A percentile compares a stretch with the other conserved stretches of the same genome.
Evolutionary conservation across 2,888 invertebrate species (phyloP).

Genomic region (Blomia tropicalis): DNA sequence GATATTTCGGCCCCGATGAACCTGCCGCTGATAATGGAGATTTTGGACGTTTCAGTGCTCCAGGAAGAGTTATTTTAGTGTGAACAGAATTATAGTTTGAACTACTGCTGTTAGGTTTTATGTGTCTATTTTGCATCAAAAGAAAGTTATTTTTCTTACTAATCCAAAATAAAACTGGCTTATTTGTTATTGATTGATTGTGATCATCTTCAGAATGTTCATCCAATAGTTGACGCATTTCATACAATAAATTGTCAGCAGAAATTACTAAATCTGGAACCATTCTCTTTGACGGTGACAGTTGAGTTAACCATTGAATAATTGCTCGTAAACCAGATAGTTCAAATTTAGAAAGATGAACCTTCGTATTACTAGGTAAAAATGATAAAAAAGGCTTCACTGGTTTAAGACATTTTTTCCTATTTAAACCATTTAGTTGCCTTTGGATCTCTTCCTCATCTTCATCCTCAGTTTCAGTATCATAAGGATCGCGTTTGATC

Average conservation of each 20-base stretch:
- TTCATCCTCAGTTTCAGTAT: slow-evolving; percentile 1
- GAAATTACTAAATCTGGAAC: slow-evolving; percentile 77
- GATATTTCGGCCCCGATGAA: not conserved
- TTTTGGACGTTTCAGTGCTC: not conserved
- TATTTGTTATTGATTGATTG: slow-evolving; percentile 63
- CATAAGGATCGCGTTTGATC: not conserved
- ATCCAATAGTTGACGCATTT: slow-evolving; percentile 62
- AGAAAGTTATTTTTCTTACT: slow-evolving; percentile 25
- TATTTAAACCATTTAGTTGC: not conserved
- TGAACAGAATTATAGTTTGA: not conserved
- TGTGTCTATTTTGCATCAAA: not conserved
- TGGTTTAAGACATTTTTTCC: slow-evolving; percentile 44
- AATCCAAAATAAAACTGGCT: slow-evolving; percentile 49
- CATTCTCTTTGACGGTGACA: slow-evolving; percentile 73
- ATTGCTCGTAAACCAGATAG: slow-evolving; percentile 49
- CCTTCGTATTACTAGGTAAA: not conserved
- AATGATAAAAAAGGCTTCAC: slow-evolving; percentile 66
- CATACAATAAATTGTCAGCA: slow-evolving; percentile 71
- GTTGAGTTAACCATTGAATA: slow-evolving; percentile 63
- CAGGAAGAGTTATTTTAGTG: not conserved
- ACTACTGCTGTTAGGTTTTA: not conserved
- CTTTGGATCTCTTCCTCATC: not conserved
- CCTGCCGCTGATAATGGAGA: not conserved
- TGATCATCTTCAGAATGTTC: slow-evolving; percentile 72
- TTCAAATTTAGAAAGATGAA: slow-evolving; percentile 40